These are phyloP conservation scores for Diploptera punctata DNA, from an alignment of 2,888 invertebrate genomes.

Conservation along the genomic window DNA sequence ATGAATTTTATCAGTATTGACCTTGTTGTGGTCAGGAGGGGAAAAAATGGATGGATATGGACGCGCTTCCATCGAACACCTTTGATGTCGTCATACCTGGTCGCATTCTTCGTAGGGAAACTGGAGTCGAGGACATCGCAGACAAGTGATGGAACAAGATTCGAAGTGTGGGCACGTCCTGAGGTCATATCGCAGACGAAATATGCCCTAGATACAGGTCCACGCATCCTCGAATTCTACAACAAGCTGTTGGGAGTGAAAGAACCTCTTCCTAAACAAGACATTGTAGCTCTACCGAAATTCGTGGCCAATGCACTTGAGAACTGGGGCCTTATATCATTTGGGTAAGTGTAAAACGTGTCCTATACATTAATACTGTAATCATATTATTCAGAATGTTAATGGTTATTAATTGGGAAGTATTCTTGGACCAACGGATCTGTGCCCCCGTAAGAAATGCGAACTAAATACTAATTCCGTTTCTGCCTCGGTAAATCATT, in stretches of 20 bases:
- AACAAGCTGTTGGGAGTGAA: slow-evolving; percentile 54
- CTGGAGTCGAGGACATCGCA: not conserved
- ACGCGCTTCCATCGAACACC: slow-evolving; percentile 57
- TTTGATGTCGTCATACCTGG: slow-evolving; percentile 68
- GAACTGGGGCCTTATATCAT: slow-evolving; percentile 69
- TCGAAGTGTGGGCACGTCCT: slow-evolving; percentile 54
- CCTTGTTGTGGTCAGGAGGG: not conserved
- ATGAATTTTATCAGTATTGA: no score
- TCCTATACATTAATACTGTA: no score
- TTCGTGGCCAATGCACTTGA: slow-evolving; percentile 75
- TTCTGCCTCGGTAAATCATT: no score
- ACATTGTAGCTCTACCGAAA: slow-evolving; percentile 75
- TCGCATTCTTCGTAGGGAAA: slow-evolving; percentile 33
- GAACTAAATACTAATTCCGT: no score
- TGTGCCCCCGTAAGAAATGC: no score
- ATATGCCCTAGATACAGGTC: slow-evolving; percentile 58
- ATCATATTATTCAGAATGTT: no score
- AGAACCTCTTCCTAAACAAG: slow-evolving; percentile 67
- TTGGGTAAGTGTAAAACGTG: slow-evolving; percentile 55
- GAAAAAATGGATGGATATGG: slow-evolving; percentile 23
- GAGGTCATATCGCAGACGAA: slow-evolving; percentile 53
- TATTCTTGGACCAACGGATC: no score
- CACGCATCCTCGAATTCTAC: slow-evolving; percentile 54
- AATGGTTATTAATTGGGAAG: no score
- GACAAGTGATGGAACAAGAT: not conserved